Evolutionary conservation across 2,888 invertebrate genomes (phyloP), one percentile per base, ranked within the genome.

Genomic region (Rhamphomyia laevipes): DNA sequence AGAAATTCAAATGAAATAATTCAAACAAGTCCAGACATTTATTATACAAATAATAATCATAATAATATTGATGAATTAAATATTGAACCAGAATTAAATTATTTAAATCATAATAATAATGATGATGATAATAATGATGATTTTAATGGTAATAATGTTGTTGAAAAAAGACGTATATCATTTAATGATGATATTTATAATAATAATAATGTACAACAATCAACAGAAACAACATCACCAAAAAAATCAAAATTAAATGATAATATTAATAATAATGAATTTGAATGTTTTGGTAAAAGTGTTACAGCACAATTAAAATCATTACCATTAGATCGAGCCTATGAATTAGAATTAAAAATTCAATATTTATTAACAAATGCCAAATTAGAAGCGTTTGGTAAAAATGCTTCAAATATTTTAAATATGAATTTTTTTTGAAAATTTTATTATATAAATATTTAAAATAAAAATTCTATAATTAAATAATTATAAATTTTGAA

Each of bases 251-350:
- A 9, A 38, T 9, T 17, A 35, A 15, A 16, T 11, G 11, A 11
- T 38, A 7, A 15, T 38, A 17, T 4, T 15, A 2, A 35, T n/a
- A 11, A 11, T 17, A 17, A 62, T 27, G 62, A 62, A 48, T 62
- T 63, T 13, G 64, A 62, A 51, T 30, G 62, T 6, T 62, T 62
- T 23, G 64, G 62, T 37, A 59, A 63, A 38, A 63, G 62, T 35
- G 54, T 62, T 27, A 55, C 63, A 0, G 47, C 61, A 5, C 62
- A 62, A 47, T 52, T 62, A 0, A 62, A 63, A 27, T 52, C 57
- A 15, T 63, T 62, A 63, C 59, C 59, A 30, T 49, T 62, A 13
- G 57, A 63, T 48, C 59, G 63, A 47, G 62, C 62, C 3, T 38
- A 38, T 38, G 38, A 38, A 38, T 38, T 38, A 38, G 38, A 38